Evolutionary conservation across 2,888 invertebrate genomes (phyloP), one percentile per base, ranked within the genome.

Genomic region (Drosophila kuntzei): DNA sequence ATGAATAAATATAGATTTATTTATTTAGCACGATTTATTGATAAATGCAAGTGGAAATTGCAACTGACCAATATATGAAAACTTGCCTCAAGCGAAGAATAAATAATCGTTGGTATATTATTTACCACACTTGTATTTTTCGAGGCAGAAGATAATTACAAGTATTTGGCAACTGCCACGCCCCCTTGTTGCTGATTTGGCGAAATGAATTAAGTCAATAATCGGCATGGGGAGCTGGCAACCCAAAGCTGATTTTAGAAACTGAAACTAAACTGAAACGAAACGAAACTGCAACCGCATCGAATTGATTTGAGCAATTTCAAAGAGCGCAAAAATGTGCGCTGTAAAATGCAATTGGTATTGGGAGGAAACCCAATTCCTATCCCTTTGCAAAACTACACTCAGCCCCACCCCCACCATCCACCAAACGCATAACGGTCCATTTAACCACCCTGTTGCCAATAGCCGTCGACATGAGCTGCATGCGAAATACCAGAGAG

Each of bases 241-340:
- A 29, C 32, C 67, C 12, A 65, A 60, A 71, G 76, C 78, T 73
- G 59, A 78, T 69, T 76, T 73, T 43, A 22, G 39, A 20, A 76
- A 57, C 43, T 62, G 57, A 29, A 75, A 59, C 41, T 64, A n/a
- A n/a, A n/a, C n/a, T n/a, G n/a, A n/a, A n/a, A n/a, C n/a, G 53
- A 54, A 80, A 46, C 54, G 58, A 71, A 53, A 79, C 60, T 64
- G 74, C 84, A 87, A 80, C 87, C 84, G 53, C 88, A 82, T 50
- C 75, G 78, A 89, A 84, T 87, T 87, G 87, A 87, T 86, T 87
- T 78, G 84, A 80, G 66, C 87, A 67, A 86, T 86, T 78, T 65
- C 41, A 63, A 73, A 68, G 61, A 75, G 73, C 76, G 50, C 82
- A 72, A 79, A 72, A 85, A 75, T 81, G 86, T 68, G 67, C 55